These are phyloP conservation scores for Hylia prasina DNA, from an alignment of 2,113 vertebrate genomes.

Conservation along the genomic window DNA sequence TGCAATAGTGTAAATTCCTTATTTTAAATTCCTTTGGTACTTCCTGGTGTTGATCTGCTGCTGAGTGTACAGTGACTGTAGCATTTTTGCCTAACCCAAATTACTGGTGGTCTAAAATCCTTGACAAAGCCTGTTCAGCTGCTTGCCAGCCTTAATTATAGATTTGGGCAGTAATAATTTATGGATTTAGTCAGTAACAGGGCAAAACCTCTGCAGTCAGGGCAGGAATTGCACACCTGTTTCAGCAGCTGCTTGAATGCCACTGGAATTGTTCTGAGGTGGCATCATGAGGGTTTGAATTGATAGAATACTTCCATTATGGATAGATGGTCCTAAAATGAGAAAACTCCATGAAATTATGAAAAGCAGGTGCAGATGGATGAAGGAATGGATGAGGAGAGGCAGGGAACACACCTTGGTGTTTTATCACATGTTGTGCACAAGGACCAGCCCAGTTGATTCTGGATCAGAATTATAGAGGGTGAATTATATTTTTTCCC, in stretches of 20 bases:
- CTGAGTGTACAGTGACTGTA: not conserved
- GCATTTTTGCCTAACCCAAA: not conserved
- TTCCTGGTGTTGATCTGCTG: not conserved
- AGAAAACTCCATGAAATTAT: not conserved
- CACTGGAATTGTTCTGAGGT: not conserved
- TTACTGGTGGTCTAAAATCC: not conserved
- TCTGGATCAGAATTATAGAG: not conserved
- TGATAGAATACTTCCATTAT: not conserved
- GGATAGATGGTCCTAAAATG: not conserved
- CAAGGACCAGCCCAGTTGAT: not conserved
- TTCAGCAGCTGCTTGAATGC: not conserved
- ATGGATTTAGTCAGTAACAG: not conserved
- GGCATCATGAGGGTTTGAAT: not conserved
- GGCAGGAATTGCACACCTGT: not conserved
- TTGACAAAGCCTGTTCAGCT: not conserved
- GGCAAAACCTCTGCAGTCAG: not conserved
- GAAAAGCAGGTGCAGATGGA: not conserved
- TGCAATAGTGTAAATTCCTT: not conserved
- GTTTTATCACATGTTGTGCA: accelerated
- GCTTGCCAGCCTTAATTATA: not conserved
- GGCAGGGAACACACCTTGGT: not conserved
- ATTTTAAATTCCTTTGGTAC: not conserved
- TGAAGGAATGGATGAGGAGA: not conserved
- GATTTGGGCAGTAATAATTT: not conserved
- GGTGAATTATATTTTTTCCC: not conserved